Percentiles rank a stretch among this genome's conserved stretches.
These are phyloP conservation scores for Psittacara wagleri DNA, from an alignment of 2,113 vertebrate genomes.

Conservation along the genomic window DNA sequence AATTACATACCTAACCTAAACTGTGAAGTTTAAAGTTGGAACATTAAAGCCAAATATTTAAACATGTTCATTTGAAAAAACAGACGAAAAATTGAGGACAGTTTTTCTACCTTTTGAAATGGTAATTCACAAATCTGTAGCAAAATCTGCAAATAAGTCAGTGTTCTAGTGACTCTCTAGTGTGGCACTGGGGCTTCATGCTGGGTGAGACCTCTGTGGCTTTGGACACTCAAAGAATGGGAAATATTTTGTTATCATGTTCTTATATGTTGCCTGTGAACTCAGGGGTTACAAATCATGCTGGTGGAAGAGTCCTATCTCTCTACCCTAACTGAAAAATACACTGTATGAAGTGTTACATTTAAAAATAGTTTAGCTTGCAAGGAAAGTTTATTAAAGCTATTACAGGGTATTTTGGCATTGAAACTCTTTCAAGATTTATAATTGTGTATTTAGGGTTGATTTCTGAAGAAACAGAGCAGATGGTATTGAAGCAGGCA, in stretches of 20 bases:
- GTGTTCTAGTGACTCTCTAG: not conserved
- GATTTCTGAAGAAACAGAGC: not conserved
- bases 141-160: not conserved
- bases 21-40: not conserved
- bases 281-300: not conserved
- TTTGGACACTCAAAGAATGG: not conserved
- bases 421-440: not conserved
- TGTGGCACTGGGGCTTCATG: not conserved
- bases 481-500: slow-evolving; percentile 28
- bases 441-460: not conserved
- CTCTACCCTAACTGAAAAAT: not conserved
- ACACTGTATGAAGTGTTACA: not conserved
- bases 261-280: not conserved
- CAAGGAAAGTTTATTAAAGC: not conserved
- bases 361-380: not conserved
- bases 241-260: not conserved
- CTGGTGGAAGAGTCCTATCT: not conserved
- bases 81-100: not conserved
- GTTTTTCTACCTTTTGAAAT: not conserved
- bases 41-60: not conserved
- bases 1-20: not conserved
- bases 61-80: not conserved
- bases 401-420: not conserved
- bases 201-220: not conserved
- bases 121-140: not conserved